phyloP scores from a whole-genome alignment of 2,888 invertebrate species.

The Machimus rusticus region DNA sequence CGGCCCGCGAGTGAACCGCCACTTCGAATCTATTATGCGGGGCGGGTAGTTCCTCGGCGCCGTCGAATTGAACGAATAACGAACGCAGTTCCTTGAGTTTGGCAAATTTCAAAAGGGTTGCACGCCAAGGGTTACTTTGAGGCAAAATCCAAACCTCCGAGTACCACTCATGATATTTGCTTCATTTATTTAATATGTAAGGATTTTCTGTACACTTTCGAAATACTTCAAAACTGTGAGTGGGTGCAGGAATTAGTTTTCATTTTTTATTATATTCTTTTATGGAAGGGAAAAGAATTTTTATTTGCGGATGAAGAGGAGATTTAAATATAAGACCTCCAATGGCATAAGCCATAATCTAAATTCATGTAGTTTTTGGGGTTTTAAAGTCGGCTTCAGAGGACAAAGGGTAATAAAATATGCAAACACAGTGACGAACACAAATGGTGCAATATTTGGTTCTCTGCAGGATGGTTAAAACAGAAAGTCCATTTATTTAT shows the following conservation, averaged over 20 bases:
- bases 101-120: background rate
- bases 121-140: background rate
- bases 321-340: background rate
- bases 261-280: background rate
- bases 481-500: too few species aligned
- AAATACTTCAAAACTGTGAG: background rate
- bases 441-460: too few species aligned
- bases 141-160: background rate
- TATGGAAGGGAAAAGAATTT: background rate
- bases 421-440: background rate
- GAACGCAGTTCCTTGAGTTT: background rate
- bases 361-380: background rate
- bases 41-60: background rate
- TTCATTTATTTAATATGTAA: background rate
- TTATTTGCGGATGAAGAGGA: background rate
- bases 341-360: background rate
- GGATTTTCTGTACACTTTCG: background rate
- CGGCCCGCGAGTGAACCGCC: background rate
- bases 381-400: background rate
- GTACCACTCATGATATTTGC: background rate
- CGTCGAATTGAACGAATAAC: background rate
- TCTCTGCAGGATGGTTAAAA: too few species aligned
- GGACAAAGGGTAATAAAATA: background rate
- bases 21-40: slow-evolving; percentile 10
- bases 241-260: background rate